Conservation (phyloP, 2,797 vertebrate genomes). For the Sebastes itinus region DNA sequence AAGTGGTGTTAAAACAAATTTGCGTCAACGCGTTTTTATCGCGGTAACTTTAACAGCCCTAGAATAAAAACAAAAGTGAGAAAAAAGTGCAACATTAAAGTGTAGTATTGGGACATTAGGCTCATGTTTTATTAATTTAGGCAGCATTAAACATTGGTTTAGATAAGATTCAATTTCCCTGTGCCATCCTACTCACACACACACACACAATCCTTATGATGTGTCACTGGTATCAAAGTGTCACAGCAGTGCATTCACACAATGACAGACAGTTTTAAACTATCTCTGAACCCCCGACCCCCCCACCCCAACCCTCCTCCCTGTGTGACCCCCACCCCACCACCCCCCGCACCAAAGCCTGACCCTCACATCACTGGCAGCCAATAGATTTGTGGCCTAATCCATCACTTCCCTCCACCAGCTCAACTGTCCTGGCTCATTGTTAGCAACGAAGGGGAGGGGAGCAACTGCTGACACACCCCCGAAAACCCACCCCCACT, state of each 20-base stretch:
- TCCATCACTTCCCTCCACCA: slow-evolving; percentile 76
- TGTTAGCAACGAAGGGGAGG: slow-evolving; percentile 62
- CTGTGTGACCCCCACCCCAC: slow-evolving; percentile 44
- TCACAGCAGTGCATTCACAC: slow-evolving; percentile 45
- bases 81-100: too few relatives aligned
- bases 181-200: neutral
- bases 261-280: slow-evolving; percentile 64
- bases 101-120: neutral
- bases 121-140: neutral
- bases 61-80: too few relatives aligned
- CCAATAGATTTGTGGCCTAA: slow-evolving; percentile 79
- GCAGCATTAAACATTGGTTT: neutral
- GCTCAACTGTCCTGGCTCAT: slow-evolving; percentile 71
- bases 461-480: slow-evolving; percentile 63
- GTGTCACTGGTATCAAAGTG: slow-evolving; percentile 41
- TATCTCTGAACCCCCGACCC: slow-evolving; percentile 56
- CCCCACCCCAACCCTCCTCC: slow-evolving; percentile 40
- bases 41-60: too few relatives aligned
- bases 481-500: neutral
- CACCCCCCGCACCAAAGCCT: slow-evolving; percentile 40
- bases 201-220: neutral
- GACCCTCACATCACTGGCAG: slow-evolving; percentile 67
- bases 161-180: neutral
- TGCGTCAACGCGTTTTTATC: too few relatives aligned
- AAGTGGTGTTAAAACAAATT: too few relatives aligned